Conservation (phyloP, 2,797 vertebrate genomes). For the Urosaurus nigricauda region DNA sequence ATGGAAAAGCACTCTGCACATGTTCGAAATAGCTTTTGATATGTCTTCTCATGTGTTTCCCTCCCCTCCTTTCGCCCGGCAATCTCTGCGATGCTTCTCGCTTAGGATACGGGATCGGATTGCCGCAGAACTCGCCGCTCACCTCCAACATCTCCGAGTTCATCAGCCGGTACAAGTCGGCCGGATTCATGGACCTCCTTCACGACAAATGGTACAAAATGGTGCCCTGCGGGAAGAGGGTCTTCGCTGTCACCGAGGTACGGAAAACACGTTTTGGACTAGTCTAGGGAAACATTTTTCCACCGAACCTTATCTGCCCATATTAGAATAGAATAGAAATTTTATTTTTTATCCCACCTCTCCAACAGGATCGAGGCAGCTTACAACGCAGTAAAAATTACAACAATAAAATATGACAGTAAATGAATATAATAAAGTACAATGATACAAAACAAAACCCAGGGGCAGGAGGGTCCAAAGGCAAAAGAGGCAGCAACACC, state of each 20-base stretch:
- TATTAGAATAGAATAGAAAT: too few relatives aligned
- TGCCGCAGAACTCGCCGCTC: conserved; percentile 85
- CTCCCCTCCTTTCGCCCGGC: too few relatives aligned
- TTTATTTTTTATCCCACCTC: too few relatives aligned
- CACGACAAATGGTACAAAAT: conserved; percentile 92
- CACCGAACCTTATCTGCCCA: too few relatives aligned
- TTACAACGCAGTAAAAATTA: too few relatives aligned
- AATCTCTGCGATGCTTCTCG: background rate
- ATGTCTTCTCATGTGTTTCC: too few relatives aligned
- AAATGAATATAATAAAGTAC: too few relatives aligned
- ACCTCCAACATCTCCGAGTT: conserved; percentile 87
- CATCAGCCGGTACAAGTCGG: conserved; percentile 89
- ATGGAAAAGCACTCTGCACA: background rate
- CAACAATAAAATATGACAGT: too few relatives aligned
- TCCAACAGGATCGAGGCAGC: too few relatives aligned
- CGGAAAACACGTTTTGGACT: fast-evolving
- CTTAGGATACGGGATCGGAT: conserved; percentile 84
- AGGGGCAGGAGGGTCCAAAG: too few relatives aligned
- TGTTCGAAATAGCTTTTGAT: background rate
- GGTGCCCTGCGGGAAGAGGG: conserved; percentile 88
- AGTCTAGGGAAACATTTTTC: background rate
- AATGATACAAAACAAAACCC: too few relatives aligned
- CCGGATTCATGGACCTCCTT: conserved; percentile 87
- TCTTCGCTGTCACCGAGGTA: conserved; percentile 88
- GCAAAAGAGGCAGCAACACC: too few relatives aligned